phyloP scores from a whole-genome alignment of 2,113 vertebrate genomes.

The Psittacula cyanocephala region DNA sequence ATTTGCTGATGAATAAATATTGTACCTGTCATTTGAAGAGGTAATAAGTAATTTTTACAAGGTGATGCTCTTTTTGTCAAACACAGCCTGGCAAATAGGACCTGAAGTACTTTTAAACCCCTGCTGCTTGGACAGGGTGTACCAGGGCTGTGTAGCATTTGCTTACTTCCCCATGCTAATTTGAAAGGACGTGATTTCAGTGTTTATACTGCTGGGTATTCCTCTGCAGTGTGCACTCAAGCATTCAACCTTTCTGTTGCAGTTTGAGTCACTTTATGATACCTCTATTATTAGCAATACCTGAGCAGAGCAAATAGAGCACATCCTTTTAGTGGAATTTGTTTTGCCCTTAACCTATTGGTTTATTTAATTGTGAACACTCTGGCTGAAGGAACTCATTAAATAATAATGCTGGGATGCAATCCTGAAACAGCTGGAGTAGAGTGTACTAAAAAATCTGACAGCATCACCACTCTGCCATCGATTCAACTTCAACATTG shows the following conservation, averaged over 20 bases:
- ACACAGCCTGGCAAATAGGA: not conserved
- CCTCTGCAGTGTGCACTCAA: not conserved
- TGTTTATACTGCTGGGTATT: not conserved
- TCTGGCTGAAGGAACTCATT: not conserved
- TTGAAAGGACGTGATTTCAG: not conserved
- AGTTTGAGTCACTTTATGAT: not conserved
- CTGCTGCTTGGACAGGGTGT: not conserved
- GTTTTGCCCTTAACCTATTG: not conserved
- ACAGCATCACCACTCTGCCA: not conserved
- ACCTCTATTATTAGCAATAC: not conserved
- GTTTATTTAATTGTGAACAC: constrained; percentile 5
- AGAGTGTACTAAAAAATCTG: not conserved
- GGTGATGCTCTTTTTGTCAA: not conserved
- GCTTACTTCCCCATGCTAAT: not conserved
- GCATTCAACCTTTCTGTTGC: not conserved
- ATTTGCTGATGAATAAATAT: not conserved
- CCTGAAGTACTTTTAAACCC: not conserved
- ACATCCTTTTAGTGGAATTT: not conserved
- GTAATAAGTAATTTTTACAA: not conserved
- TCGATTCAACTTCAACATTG: not conserved
- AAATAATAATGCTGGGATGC: not conserved
- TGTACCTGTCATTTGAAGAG: not conserved
- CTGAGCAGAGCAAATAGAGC: constrained; percentile 6
- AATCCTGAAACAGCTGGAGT: not conserved
- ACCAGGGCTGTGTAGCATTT: not conserved